Evolutionary conservation across 2,888 invertebrate species (phyloP).

Genomic region (Noctua comes): DNA sequence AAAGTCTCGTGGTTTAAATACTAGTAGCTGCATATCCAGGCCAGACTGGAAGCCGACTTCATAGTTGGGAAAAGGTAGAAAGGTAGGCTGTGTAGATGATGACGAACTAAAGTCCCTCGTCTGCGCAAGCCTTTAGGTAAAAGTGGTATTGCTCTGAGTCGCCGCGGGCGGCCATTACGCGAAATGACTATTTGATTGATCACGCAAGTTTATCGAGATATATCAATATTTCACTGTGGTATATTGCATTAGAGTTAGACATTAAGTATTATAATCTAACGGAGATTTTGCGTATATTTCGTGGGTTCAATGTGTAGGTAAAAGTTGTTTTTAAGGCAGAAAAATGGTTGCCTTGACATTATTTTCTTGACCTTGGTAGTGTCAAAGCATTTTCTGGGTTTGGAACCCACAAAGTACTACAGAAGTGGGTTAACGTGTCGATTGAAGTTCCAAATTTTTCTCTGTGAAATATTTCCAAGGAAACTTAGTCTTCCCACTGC

Average conservation of each 20-base stretch:
- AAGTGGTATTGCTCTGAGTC: slow-evolving; percentile 36
- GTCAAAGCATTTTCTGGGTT: not conserved
- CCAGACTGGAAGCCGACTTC: not conserved
- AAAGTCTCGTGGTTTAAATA: not conserved
- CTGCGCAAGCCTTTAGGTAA: slow-evolving; percentile 38
- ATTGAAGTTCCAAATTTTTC: not conserved
- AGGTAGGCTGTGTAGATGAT: not conserved
- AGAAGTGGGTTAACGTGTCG: not conserved
- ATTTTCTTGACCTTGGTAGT: slow-evolving; percentile 11
- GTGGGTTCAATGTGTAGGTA: slow-evolving; percentile 41
- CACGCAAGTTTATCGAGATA: slow-evolving; percentile 47
- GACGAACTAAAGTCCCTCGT: not conserved
- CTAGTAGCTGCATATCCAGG: not conserved
- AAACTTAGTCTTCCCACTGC: not conserved
- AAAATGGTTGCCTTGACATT: slow-evolving; percentile 45
- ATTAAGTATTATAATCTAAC: slow-evolving; percentile 23
- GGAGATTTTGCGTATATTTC: slow-evolving; percentile 24
- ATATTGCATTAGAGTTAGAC: slow-evolving; percentile 52
- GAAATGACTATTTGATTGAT: slow-evolving; percentile 65
- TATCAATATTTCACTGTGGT: slow-evolving; percentile 58
- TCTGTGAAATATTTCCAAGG: not conserved
- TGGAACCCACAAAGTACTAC: not conserved
- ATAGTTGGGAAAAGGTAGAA: not conserved
- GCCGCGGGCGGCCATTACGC: slow-evolving; percentile 66
- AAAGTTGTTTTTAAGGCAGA: slow-evolving; percentile 6